Evolutionary conservation across 2,113 vertebrate species (phyloP), one percentile per base, ranked within the genome.

Genomic region (Eclectus roratus): DNA sequence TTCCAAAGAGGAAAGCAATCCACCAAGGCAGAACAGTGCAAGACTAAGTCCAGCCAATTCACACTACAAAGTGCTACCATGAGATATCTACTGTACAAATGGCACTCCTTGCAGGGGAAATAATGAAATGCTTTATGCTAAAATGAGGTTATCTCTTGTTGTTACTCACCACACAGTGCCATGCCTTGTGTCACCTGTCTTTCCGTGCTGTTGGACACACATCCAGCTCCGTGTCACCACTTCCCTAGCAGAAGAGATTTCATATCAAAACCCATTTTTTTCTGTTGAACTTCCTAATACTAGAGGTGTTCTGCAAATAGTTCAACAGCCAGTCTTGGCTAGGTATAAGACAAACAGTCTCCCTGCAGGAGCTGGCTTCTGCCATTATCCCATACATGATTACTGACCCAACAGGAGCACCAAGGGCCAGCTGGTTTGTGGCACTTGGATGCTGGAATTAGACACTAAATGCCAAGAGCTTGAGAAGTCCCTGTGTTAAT

Each of bases 131-230:
- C 44, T 79, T 55, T 28, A 33, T 27, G 18, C 33, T 71, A 60
- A 74, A 95, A 46, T 33, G n/a, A 35, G 12, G 27, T 9, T 70
- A 13, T 25, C 8, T 78, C 5, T 77, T 41, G 31, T 35, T 66
- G 55, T 86, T 80, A 88, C 94, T 93, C 70, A 94, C 93, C 91
- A 47, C 82, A 53, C 31, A 68, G 44, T 41, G 73, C 79, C 39
- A 64, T 35, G 78, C 52, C 29, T 55, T 44, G 41, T 12, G 3
- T 25, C 53, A 47, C n/a, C 41, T 1, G 13, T 25, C 44, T 47
- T 55, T 68, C 86, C 58, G 24, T 35, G 15, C 52, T 37, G 20
- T 65, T 25, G 21, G 73, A 77, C 16, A 6, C 29, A 15, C 39
- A 72, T 46, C 87, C 84, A 85, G 84, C 44, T 41, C 41, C 0